These are phyloP conservation scores for Meriones unguiculatus DNA, from an alignment of 2,113 vertebrate genomes.

Conservation along the genomic window DNA sequence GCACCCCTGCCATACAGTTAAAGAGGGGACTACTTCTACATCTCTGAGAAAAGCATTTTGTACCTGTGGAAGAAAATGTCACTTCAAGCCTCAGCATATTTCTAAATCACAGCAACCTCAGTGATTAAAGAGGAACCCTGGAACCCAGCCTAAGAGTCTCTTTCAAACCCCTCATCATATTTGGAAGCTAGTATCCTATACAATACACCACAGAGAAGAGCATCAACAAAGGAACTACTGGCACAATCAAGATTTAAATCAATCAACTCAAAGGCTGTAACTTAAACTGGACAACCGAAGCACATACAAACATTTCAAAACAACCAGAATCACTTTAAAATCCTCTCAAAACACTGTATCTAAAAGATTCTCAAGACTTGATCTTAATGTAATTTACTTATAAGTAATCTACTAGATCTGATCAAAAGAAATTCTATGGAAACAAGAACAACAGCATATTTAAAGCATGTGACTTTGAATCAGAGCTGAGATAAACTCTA, in stretches of 20 bases:
- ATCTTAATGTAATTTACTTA: constrained; percentile 31
- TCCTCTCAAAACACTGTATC: constrained; percentile 18
- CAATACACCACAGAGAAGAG: background rate
- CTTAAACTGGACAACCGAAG: background rate
- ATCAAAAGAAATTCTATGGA: constrained; percentile 27
- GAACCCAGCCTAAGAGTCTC: background rate
- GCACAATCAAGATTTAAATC: constrained; percentile 21
- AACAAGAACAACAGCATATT: constrained; percentile 6
- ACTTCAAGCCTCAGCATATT: background rate
- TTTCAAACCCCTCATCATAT: background rate
- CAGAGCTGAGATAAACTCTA: background rate
- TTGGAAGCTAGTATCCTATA: background rate
- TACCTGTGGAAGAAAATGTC: background rate
- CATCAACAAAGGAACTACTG: background rate
- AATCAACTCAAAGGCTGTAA: constrained; percentile 14
- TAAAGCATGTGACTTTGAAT: background rate
- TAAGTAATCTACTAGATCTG: constrained; percentile 18
- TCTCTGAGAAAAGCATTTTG: constrained; percentile 16
- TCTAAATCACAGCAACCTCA: constrained; percentile 2
- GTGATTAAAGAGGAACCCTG: background rate
- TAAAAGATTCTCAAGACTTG: constrained; percentile 30
- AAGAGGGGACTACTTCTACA: background rate
- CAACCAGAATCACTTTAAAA: constrained; percentile 58
- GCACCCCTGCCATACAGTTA: background rate
- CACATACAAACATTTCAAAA: constrained; percentile 48